Conservation (phyloP, 2,888 invertebrate species). For the Amphimallon solstitiale region DNA sequence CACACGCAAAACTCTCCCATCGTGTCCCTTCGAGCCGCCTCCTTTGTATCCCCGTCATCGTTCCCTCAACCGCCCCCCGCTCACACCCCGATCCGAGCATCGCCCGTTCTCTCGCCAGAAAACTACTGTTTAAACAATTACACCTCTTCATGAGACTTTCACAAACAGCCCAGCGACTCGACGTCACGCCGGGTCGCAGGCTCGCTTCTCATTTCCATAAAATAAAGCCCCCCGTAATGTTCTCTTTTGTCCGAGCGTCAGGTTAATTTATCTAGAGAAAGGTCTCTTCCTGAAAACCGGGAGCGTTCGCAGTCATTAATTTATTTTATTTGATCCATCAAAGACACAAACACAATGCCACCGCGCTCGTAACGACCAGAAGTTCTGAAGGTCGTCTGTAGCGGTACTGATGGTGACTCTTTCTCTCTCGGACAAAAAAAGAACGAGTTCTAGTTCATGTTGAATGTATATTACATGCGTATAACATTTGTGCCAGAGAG, state of each 20-base stretch:
- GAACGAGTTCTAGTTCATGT: background rate
- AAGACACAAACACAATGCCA: slow-evolving; percentile 31
- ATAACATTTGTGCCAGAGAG: too few species aligned
- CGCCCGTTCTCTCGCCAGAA: background rate
- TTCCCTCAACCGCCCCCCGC: background rate
- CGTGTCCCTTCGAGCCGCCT: too few species aligned
- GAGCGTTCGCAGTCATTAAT: slow-evolving; percentile 25
- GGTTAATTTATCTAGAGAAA: slow-evolving; percentile 27
- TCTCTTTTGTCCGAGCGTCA: slow-evolving; percentile 31
- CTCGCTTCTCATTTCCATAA: slow-evolving; percentile 22
- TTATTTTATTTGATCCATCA: slow-evolving; percentile 37
- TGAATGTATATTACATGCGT: too few species aligned
- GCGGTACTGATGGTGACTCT: background rate
- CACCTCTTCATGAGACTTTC: slow-evolving; percentile 4
- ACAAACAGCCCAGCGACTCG: slow-evolving; percentile 9
- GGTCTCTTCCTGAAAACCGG: slow-evolving; percentile 18
- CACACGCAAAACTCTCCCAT: too few species aligned
- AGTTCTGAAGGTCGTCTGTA: background rate
- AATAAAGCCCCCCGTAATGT: slow-evolving; percentile 29
- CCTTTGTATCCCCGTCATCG: background rate
- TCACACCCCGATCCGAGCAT: background rate
- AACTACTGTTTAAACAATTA: slow-evolving; percentile 28
- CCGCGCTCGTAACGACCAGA: background rate
- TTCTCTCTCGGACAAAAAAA: background rate
- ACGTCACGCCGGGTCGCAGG: background rate